Evolutionary conservation across 2,797 vertebrate species (phyloP).

Genomic region (Rhodeus uyekii): DNA sequence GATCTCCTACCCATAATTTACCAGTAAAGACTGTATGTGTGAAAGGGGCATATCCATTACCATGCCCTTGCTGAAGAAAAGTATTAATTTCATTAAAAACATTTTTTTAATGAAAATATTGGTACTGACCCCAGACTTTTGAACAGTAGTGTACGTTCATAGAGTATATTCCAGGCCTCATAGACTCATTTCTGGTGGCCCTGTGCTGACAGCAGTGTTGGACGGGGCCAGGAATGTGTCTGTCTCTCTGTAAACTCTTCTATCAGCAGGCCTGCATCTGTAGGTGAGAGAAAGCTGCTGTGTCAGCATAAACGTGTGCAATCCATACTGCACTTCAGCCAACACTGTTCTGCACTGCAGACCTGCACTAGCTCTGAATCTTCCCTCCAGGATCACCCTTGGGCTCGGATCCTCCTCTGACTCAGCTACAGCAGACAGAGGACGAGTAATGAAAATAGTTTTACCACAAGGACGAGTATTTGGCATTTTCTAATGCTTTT

Average conservation of each 20-base stretch:
- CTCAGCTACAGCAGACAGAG: not conserved
- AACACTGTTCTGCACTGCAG: constrained; percentile 43
- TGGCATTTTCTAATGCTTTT: not conserved
- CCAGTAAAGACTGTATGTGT: too few species aligned
- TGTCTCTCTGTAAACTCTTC: constrained; percentile 36
- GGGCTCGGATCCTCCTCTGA: constrained; percentile 10
- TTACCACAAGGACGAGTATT: not conserved
- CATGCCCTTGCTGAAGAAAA: not conserved
- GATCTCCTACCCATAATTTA: too few species aligned
- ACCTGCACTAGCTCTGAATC: constrained; percentile 3
- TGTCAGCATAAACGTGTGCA: constrained; percentile 33
- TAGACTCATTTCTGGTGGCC: not conserved
- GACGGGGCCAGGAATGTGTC: constrained; percentile 32
- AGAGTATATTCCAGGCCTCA: not conserved
- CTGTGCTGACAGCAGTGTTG: constrained; percentile 28
- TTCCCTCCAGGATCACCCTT: not conserved
- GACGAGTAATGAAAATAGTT: not conserved
- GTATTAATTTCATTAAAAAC: not conserved
- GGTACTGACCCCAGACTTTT: not conserved
- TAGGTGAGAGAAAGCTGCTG: constrained; percentile 43
- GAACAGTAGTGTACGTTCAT: not conserved
- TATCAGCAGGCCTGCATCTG: constrained; percentile 31
- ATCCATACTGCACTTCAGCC: constrained; percentile 36
- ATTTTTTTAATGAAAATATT: too few species aligned
- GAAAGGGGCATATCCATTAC: not conserved